These are phyloP conservation scores for Dasypogon diadema DNA, from an alignment of 2,888 invertebrate species.

Conservation along the genomic window DNA sequence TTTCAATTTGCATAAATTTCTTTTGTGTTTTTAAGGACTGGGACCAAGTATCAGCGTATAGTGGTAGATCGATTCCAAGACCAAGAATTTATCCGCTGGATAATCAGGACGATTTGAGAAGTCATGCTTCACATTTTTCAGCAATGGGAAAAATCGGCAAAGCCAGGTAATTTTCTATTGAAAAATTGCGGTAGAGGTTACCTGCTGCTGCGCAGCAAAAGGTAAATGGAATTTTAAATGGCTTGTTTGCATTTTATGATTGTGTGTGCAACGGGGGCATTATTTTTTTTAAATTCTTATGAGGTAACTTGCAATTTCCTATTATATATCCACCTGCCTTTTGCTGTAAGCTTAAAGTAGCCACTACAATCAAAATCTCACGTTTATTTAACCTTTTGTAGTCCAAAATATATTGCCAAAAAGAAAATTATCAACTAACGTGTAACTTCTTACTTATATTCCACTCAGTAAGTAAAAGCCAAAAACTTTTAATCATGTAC, in stretches of 20 bases:
- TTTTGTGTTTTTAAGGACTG: conserved; percentile 72
- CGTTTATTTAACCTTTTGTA: neutral
- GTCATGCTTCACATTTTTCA: conserved; percentile 76
- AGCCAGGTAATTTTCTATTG: conserved; percentile 65
- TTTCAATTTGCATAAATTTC: conserved; percentile 15
- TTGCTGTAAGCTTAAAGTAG: no score
- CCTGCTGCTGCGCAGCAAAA: no score
- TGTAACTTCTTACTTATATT: neutral
- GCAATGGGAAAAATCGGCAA: conserved; percentile 73
- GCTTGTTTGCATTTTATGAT: no score
- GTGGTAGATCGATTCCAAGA: conserved; percentile 89
- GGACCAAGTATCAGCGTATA: conserved; percentile 92
- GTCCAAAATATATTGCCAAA: neutral
- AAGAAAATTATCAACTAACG: neutral
- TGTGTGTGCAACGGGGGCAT: no score
- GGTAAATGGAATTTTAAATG: no score
- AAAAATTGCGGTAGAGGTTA: no score
- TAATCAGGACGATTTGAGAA: conserved; percentile 81
- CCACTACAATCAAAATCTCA: no score
- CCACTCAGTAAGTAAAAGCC: neutral
- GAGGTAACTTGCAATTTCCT: no score
- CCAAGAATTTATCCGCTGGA: conserved; percentile 86
- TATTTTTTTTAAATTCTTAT: no score
- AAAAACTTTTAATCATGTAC: no score
- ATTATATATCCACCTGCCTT: no score